Conservation (phyloP, 2,797 vertebrate species). For the Etheostoma nigrum region DNA sequence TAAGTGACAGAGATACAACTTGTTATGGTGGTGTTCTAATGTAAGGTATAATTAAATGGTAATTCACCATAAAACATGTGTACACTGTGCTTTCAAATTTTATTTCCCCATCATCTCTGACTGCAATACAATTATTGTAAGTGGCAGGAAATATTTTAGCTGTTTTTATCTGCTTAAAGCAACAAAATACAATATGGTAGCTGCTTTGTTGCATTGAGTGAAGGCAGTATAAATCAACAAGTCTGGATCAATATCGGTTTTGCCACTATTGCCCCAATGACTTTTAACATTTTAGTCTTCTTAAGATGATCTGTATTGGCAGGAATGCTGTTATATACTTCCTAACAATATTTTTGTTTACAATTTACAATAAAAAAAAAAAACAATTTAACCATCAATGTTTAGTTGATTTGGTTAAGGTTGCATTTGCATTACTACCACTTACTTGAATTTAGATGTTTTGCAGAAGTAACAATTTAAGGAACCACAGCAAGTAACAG, state of each 20-base stretch:
- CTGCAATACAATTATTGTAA: conserved; percentile 32
- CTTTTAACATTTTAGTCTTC: neutral
- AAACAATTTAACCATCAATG: too few relatives aligned
- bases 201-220: neutral
- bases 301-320: neutral
- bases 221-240: conserved; percentile 24
- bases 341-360: too few relatives aligned
- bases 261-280: neutral
- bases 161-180: conserved; percentile 5
- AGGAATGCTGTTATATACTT: neutral
- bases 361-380: too few relatives aligned
- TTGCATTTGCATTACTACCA: too few relatives aligned
- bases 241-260: conserved; percentile 8
- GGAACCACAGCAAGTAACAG: too few relatives aligned
- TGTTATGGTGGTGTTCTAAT: conserved; percentile 47
- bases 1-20: conserved; percentile 42
- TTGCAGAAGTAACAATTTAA: neutral
- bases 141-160: neutral
- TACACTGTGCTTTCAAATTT: conserved; percentile 20
- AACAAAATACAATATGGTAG: neutral
- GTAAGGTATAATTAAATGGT: conserved; percentile 68
- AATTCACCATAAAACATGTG: conserved; percentile 47
- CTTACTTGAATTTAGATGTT: neutral
- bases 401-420: too few relatives aligned
- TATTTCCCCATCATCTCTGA: conserved; percentile 14